Conservation (phyloP, 2,797 vertebrate species). For the Acrossocheilus fasciatus region DNA sequence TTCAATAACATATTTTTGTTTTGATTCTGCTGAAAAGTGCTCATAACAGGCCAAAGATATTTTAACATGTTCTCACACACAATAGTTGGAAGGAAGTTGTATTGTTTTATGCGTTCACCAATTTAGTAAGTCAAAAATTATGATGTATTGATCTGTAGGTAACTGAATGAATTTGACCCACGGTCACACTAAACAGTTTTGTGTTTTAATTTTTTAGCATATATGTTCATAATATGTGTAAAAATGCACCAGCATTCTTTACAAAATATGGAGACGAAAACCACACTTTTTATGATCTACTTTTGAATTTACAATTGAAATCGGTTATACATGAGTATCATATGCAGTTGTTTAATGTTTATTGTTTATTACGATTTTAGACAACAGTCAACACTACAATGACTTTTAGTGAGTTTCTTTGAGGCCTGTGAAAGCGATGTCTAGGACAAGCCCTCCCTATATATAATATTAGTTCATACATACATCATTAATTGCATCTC, state of each 20-base stretch:
- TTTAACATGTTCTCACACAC: not conserved
- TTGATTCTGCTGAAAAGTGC: not conserved
- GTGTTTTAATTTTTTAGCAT: not conserved
- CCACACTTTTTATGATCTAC: not conserved
- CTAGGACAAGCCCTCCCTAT: no score
- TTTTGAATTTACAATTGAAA: not conserved
- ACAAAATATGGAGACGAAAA: not conserved
- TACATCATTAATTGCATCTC: not conserved
- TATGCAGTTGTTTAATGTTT: not conserved
- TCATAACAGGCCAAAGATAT: not conserved
- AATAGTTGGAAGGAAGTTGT: not conserved
- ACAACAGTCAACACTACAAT: conserved; percentile 1
- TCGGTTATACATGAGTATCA: not conserved
- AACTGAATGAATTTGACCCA: not conserved
- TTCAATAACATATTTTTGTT: conserved; percentile 28
- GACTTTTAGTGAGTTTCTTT: not conserved
- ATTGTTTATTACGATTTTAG: not conserved
- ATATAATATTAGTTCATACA: not conserved
- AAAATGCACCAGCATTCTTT: not conserved
- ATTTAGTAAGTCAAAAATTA: not conserved
- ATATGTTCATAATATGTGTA: not conserved
- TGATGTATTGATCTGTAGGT: not conserved
- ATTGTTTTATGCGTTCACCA: not conserved
- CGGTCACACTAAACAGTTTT: not conserved
- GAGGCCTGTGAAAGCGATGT: not conserved